These are phyloP conservation scores for Xanthostigma xanthostigma DNA, from an alignment of 2,888 invertebrate genomes.

Conservation along the genomic window DNA sequence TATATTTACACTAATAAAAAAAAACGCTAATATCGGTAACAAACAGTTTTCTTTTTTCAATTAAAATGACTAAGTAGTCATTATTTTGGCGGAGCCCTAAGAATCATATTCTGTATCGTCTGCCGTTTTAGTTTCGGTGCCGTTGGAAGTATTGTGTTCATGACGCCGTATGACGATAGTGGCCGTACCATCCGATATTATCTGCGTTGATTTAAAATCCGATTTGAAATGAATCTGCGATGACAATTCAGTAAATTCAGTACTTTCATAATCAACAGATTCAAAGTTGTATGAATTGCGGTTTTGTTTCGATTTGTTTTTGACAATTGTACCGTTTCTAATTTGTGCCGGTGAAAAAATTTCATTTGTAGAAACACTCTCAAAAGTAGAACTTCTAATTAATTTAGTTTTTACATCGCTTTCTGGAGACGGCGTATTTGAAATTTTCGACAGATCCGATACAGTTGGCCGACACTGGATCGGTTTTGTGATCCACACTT, in stretches of 20 bases:
- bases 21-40: too few relatives aligned
- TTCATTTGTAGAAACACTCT: slow-evolving; percentile 25
- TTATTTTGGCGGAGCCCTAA: too few relatives aligned
- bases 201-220: too few relatives aligned
- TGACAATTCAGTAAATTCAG: background rate
- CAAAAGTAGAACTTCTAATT: slow-evolving; percentile 49
- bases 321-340: background rate
- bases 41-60: too few relatives aligned
- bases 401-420: slow-evolving; percentile 23
- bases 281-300: background rate
- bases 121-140: too few relatives aligned
- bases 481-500: slow-evolving; percentile 39
- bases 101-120: too few relatives aligned
- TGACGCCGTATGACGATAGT: too few relatives aligned
- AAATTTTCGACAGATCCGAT: background rate
- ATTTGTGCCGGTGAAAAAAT: background rate
- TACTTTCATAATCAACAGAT: background rate
- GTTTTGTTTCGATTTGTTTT: background rate
- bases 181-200: too few relatives aligned
- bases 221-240: background rate
- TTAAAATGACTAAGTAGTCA: too few relatives aligned
- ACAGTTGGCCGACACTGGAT: slow-evolving; percentile 1
- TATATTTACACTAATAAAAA: too few relatives aligned
- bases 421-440: background rate
- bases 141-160: too few relatives aligned